phyloP scores from a whole-genome alignment of 2,888 invertebrate species.

The Stramonita haemastoma region DNA sequence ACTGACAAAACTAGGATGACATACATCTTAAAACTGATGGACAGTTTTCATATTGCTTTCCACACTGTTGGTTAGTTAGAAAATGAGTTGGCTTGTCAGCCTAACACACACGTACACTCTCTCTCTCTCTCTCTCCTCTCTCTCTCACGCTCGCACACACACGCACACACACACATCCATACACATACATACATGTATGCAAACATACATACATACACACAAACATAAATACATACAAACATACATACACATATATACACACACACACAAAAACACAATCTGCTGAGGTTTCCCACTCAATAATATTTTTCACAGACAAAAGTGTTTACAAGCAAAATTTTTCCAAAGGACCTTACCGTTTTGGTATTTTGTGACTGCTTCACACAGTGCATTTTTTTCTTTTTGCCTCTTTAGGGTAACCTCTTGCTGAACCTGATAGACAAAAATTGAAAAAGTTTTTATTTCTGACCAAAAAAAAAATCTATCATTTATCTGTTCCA shows the following conservation, averaged over 20 bases:
- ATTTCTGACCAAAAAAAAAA: too few species aligned
- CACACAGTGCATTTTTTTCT: constrained; percentile 93
- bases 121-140: constrained; percentile 1
- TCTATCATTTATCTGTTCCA: too few species aligned
- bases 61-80: not conserved
- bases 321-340: too few species aligned
- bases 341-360: constrained; percentile 64
- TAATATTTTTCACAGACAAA: too few species aligned
- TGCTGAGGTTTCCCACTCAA: constrained; percentile 15
- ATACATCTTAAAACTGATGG: not conserved
- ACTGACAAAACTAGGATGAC: too few species aligned
- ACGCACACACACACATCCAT: constrained; percentile 52
- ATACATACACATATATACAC: too few species aligned
- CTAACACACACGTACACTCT: not conserved
- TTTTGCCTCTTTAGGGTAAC: constrained; percentile 89
- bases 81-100: not conserved
- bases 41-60: not conserved
- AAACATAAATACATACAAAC: not conserved
- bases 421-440: constrained; percentile 84
- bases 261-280: constrained; percentile 50
- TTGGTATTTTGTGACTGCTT: constrained; percentile 92
- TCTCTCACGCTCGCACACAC: constrained; percentile 44
- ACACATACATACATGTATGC: not conserved
- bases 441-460: too few species aligned
- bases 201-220: not conserved